Evolutionary conservation across 2,888 invertebrate genomes (phyloP).

Genomic region (Pristionchus japonicus): DNA sequence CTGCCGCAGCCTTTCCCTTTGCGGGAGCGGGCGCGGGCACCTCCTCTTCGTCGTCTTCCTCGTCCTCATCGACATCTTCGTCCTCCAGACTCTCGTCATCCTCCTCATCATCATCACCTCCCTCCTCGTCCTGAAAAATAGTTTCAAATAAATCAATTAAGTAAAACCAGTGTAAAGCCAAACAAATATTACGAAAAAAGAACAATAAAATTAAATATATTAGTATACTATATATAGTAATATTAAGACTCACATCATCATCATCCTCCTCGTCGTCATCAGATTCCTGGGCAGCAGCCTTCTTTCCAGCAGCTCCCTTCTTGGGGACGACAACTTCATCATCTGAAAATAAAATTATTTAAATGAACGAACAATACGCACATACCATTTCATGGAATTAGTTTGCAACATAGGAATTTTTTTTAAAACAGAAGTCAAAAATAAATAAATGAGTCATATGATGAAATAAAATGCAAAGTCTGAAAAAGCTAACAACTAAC

Average conservation of each 20-base stretch:
- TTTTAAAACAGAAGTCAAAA: not conserved
- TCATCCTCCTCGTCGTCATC: slow-evolving; percentile 52
- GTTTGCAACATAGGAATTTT: no score
- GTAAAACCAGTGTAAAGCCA: not conserved
- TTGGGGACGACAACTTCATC: not conserved
- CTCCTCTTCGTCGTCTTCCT: slow-evolving; percentile 58
- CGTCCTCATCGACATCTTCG: slow-evolving; percentile 57
- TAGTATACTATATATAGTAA: no score
- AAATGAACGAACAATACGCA: not conserved
- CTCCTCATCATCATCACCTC: slow-evolving; percentile 53
- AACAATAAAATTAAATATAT: no score
- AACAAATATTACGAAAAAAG: not conserved
- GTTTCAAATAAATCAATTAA: not conserved
- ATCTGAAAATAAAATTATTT: not conserved
- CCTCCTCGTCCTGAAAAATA: slow-evolving; percentile 53
- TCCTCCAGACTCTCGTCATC: slow-evolving; percentile 51
- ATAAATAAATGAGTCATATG: not conserved
- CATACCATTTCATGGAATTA: not conserved
- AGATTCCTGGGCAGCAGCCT: slow-evolving; percentile 43
- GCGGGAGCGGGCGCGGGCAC: not conserved
- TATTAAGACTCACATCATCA: slow-evolving; percentile 44
- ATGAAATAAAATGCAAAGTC: not conserved
- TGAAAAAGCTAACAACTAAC: slow-evolving; percentile 29
- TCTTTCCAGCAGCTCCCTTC: slow-evolving; percentile 45
- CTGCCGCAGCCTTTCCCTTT: slow-evolving; percentile 45